A percentile compares a stretch with the other conserved stretches of the same genome.
These are phyloP conservation scores for Oligia latruncula DNA, from an alignment of 2,888 invertebrate genomes.

Conservation along the genomic window DNA sequence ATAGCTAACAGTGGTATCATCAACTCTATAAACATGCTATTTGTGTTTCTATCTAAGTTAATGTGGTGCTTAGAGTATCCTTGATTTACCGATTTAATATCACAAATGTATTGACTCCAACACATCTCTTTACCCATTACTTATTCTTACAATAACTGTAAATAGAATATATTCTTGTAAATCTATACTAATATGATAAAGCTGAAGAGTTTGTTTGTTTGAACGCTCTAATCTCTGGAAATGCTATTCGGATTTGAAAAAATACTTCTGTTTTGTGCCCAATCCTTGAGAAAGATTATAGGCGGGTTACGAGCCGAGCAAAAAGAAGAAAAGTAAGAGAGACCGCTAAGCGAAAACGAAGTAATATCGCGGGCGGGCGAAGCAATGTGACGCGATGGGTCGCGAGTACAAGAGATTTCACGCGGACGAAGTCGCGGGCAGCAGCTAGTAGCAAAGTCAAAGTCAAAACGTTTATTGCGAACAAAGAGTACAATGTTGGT, in stretches of 20 bases:
- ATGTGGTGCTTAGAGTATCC: slow-evolving; percentile 73
- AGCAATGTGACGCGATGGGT: neutral
- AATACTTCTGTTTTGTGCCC: too few species aligned
- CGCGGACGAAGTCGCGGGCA: neutral
- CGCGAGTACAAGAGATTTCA: neutral
- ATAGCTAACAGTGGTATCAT: slow-evolving; percentile 29
- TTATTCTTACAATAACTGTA: slow-evolving; percentile 42
- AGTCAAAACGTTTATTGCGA: too few species aligned
- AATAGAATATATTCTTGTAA: slow-evolving; percentile 10
- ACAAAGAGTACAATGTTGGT: too few species aligned
- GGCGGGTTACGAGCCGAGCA: too few species aligned
- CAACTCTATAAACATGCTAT: slow-evolving; percentile 59
- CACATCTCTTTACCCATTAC: slow-evolving; percentile 44
- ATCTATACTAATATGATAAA: neutral
- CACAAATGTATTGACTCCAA: slow-evolving; percentile 76
- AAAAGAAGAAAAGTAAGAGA: neutral
- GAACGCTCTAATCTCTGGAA: neutral
- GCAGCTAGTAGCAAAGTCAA: neutral
- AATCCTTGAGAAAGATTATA: too few species aligned
- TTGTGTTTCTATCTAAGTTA: slow-evolving; percentile 66
- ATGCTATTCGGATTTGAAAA: neutral
- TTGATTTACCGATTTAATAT: slow-evolving; percentile 79
- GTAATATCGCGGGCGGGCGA: neutral
- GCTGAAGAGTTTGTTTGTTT: neutral
- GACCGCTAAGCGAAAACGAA: neutral